Conservation (phyloP, 2,113 vertebrate genomes). For the Cyprinodon variegatus region DNA sequence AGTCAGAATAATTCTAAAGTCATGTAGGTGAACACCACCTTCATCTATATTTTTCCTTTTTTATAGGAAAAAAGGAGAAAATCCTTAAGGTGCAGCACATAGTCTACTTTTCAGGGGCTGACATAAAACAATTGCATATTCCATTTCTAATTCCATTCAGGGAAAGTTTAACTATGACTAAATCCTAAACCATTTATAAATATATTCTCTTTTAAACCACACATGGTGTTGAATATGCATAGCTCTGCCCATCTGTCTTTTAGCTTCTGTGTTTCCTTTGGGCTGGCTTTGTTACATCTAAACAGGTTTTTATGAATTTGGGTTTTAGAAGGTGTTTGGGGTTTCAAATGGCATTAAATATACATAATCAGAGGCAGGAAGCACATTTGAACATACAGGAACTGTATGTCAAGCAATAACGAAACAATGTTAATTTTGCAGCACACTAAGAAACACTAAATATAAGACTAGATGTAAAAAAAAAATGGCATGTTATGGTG, state of each 20-base stretch:
- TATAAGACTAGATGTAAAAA: background rate
- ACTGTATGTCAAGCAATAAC: background rate
- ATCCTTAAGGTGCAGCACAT: background rate
- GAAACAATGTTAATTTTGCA: background rate
- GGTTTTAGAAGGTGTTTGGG: background rate
- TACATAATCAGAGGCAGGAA: background rate
- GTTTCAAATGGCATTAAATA: background rate
- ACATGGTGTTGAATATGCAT: constrained; percentile 6
- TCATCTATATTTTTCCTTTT: background rate
- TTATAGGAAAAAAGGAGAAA: background rate
- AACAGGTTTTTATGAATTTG: background rate
- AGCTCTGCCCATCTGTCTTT: background rate
- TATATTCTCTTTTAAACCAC: background rate
- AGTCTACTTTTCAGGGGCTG: background rate
- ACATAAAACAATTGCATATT: background rate
- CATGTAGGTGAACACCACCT: background rate
- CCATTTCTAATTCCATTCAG: background rate
- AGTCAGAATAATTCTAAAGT: too few species aligned
- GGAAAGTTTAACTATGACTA: background rate
- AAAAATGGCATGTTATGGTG: background rate
- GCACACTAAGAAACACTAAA: background rate
- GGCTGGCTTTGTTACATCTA: background rate
- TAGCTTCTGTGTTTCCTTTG: background rate
- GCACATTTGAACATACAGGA: background rate
- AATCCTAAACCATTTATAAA: constrained; percentile 3